Conservation (phyloP, 2,888 invertebrate species). For the Nemotelus nigrinus region DNA sequence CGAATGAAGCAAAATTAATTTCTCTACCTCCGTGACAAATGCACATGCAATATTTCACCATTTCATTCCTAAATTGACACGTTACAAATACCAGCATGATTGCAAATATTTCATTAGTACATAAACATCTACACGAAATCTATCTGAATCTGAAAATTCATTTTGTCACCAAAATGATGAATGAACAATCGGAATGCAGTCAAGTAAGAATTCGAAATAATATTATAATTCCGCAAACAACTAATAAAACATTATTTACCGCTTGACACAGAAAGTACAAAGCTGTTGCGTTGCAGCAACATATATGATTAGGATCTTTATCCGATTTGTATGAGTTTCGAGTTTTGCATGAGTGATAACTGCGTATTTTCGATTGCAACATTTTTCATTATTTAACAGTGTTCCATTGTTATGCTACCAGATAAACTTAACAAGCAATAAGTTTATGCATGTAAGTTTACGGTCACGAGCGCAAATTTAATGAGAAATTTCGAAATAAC, state of each 20-base stretch:
- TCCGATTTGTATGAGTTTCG: not conserved
- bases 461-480: not conserved
- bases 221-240: not conserved
- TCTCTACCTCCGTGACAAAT: not conserved
- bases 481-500: constrained; percentile 9
- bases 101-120: too few species aligned
- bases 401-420: constrained; percentile 26
- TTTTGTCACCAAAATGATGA: not conserved
- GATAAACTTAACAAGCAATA: constrained; percentile 15
- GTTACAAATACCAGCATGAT: too few species aligned
- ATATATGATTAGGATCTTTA: not conserved
- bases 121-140: not conserved
- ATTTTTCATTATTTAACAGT: constrained; percentile 17
- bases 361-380: constrained; percentile 24
- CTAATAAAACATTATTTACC: constrained; percentile 1
- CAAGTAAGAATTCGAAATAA: not conserved
- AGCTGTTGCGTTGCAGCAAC: not conserved
- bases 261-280: not conserved
- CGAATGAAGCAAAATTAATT: constrained; percentile 18
- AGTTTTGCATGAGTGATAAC: not conserved
- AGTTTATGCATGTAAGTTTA: not conserved
- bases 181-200: not conserved
- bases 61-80: not conserved
- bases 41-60: not conserved
- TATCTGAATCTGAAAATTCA: not conserved